Percentiles rank a stretch among this genome's conserved stretches.
Evolutionary conservation across 1,140 invertebrate genomes (phyloP).

Genomic region (Zophobas morio): DNA sequence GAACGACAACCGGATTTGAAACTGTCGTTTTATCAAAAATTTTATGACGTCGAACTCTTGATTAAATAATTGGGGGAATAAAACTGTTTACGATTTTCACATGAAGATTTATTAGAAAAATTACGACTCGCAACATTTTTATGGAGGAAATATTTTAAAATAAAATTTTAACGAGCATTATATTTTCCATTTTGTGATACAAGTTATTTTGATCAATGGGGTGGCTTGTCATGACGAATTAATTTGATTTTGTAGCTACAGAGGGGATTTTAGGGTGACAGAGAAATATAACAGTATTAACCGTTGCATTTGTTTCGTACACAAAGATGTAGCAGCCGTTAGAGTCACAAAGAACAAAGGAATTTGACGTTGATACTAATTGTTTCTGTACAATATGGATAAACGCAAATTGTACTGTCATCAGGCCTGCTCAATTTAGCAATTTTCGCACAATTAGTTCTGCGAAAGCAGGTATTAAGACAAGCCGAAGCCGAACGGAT

Average conservation of each 20-base stretch:
- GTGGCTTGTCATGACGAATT: slow-evolving; percentile 1
- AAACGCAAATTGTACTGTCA: slow-evolving; percentile 23
- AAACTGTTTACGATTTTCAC: slow-evolving; percentile 32
- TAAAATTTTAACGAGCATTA: slow-evolving; percentile 28
- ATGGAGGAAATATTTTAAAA: slow-evolving; percentile 32
- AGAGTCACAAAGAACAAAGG: slow-evolving; percentile 36
- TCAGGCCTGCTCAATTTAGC: slow-evolving; percentile 4
- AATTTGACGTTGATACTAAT: slow-evolving; percentile 43
- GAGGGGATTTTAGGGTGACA: slow-evolving; percentile 2
- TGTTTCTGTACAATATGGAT: slow-evolving; percentile 28
- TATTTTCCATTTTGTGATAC: slow-evolving; percentile 23
- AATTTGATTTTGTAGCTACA: slow-evolving; percentile 21
- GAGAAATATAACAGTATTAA: slow-evolving; percentile 5
- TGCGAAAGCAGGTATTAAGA: slow-evolving; percentile 8
- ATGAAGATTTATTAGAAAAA: slow-evolving; percentile 34
- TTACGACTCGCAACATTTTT: slow-evolving; percentile 24
- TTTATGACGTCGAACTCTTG: slow-evolving; percentile 28
- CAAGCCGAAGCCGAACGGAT: not conserved
- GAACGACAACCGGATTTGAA: not conserved
- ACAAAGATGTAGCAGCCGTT: slow-evolving; percentile 27
- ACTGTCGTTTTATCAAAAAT: not conserved
- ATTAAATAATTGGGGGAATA: slow-evolving; percentile 35
- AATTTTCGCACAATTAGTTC: slow-evolving; percentile 33
- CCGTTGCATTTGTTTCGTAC: slow-evolving; percentile 28
- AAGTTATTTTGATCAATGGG: slow-evolving; percentile 8